phyloP scores from a whole-genome alignment of 2,797 vertebrate genomes.

The Masticophis lateralis region DNA sequence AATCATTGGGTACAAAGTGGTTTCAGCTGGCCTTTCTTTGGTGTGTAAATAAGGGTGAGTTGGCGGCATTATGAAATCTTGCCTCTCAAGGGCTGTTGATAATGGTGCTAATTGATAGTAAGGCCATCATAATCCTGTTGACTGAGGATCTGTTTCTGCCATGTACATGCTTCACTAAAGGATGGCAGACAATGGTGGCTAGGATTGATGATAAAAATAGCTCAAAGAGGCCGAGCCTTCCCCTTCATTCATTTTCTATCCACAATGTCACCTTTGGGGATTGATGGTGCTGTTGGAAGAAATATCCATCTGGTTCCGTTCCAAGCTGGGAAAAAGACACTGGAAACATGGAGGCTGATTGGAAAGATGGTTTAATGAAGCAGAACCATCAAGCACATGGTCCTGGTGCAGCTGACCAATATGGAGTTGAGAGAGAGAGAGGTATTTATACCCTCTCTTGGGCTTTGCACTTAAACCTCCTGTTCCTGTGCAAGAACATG shows the following conservation, averaged over 20 bases:
- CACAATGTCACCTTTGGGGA: conserved; percentile 25
- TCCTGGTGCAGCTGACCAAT: too few species aligned
- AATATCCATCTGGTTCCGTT: too few species aligned
- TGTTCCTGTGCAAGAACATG: too few species aligned
- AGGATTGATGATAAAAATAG: conserved; percentile 34
- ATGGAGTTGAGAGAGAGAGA: too few species aligned
- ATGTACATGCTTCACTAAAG: conserved; percentile 50
- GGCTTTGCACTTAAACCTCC: too few species aligned
- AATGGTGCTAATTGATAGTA: conserved; percentile 44
- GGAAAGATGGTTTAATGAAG: too few species aligned
- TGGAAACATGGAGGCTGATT: too few species aligned
- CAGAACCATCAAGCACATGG: too few species aligned
- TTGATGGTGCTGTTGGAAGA: too few species aligned
- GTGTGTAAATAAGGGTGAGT: conserved; percentile 3
- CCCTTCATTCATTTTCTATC: neutral
- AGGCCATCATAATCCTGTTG: conserved; percentile 41
- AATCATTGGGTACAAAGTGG: neutral
- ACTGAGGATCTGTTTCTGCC: neutral
- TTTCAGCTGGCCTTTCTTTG: neutral
- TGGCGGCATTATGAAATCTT: neutral
- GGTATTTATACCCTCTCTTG: too few species aligned
- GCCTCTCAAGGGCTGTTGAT: neutral
- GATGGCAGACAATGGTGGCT: neutral
- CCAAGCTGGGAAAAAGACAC: too few species aligned
- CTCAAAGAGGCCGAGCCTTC: conserved; percentile 42